Evolutionary conservation across 2,888 invertebrate species (phyloP).

Genomic region (Nebria brevicollis): DNA sequence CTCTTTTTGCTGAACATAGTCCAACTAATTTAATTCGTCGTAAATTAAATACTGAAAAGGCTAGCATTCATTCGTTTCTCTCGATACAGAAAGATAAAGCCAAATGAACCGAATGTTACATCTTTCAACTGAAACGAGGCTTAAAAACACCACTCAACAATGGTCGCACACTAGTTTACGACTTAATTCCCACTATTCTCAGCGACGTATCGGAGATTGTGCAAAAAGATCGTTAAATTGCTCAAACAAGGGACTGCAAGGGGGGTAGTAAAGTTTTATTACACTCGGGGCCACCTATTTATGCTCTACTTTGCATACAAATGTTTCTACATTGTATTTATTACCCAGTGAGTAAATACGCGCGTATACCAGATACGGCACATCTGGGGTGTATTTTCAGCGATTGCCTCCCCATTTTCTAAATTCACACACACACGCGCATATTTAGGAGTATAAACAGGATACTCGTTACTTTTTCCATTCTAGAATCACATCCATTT

Average conservation of each 20-base stretch:
- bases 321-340: constrained; percentile 29
- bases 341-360: constrained; percentile 17
- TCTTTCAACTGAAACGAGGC: constrained; percentile 11
- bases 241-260: not conserved
- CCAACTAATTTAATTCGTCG: not conserved
- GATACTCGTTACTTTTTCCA: not conserved
- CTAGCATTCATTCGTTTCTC: not conserved
- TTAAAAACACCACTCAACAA: constrained; percentile 19
- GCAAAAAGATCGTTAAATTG: constrained; percentile 30
- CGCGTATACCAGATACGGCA: not conserved
- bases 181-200: constrained; percentile 15
- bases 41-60: constrained; percentile 13
- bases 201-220: not conserved
- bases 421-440: constrained; percentile 11
- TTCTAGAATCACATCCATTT: not conserved
- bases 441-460: not conserved
- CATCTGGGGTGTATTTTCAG: constrained; percentile 8
- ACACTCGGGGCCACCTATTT: constrained; percentile 21
- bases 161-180: constrained; percentile 22
- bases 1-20: not conserved
- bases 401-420: not conserved
- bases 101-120: constrained; percentile 9
- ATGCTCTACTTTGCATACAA: constrained; percentile 35
- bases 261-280: constrained; percentile 29
- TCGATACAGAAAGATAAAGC: constrained; percentile 17